Evolutionary conservation across 2,113 vertebrate genomes (phyloP), one percentile per base, ranked within the genome.

Genomic region (Colinus virginianus): DNA sequence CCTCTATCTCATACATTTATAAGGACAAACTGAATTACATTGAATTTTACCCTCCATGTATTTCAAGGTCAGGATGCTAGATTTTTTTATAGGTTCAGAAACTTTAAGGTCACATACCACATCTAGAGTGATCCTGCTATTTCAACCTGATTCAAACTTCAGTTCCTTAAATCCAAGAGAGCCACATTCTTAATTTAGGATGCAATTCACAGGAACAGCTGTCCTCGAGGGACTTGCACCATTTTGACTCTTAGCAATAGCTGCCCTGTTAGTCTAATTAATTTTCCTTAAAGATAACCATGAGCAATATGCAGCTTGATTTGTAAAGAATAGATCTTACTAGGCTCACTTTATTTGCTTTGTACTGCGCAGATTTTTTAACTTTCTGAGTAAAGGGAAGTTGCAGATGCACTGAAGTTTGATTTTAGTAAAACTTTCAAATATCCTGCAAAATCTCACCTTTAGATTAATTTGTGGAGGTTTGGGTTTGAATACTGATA

Each of bases 261-360:
- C 62, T 93, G 49, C 63, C 90, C 81, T 87, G 92, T 72, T 90
- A 93, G 23, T 84, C 74, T 95, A 93, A 96, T 95, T 96, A 90
- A 76, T 93, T 95, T 94, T 91, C 89, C 81, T 68, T 48, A 93
- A 90, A 95, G 87, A 92, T 96, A 96, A 92, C 71, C 36, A 51
- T 42, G 18, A 93, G 61, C 71, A 92, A 85, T 90, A 88, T 0
- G 14, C 76, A 94, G 61, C 36, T 95, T 89, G 89, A 85, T 96
- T 96, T 89, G 48, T 80, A 90, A 96, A 93, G 80, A 90, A 89
- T 26, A 55, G 71, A 74, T 78, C 78, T 84, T 87, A 56, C 51
- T 18, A 56, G 32, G n/a, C 64, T 94, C 20, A 18, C 11, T 89
- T 93, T 76, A 88, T 89, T 94, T 85, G 48, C 59, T 85, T 89